A percentile compares a stretch with the other conserved stretches of the same genome.
phyloP scores from a whole-genome alignment of 1,140 invertebrate genomes.

The Eumaeus atala region DNA sequence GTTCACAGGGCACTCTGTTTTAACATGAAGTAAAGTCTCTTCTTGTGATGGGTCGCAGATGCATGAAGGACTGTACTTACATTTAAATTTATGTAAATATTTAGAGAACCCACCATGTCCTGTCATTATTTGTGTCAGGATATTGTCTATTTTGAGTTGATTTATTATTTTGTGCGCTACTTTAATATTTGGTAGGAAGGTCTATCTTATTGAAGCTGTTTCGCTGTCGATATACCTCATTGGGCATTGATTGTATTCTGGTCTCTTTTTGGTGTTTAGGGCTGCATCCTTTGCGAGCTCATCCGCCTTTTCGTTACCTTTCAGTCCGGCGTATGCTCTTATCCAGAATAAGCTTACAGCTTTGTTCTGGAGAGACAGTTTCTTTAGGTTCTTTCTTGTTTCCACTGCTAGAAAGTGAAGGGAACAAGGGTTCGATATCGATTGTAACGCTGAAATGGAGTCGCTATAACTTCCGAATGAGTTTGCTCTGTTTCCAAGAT shows the following conservation, averaged over 20 bases:
- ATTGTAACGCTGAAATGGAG: too few species aligned
- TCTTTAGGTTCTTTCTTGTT: conserved; percentile 8
- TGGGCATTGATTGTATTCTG: background rate
- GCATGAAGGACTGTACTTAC: too few species aligned
- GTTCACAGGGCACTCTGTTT: too few species aligned
- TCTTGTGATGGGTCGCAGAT: too few species aligned
- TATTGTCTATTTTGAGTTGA: too few species aligned
- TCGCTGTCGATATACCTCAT: background rate
- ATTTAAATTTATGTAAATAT: too few species aligned
- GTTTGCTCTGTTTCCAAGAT: too few species aligned
- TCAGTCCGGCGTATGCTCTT: conserved; percentile 19
- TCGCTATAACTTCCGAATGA: too few species aligned
- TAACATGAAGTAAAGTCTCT: too few species aligned
- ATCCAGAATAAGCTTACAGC: conserved; percentile 18
- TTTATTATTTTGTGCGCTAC: background rate
- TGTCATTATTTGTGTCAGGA: too few species aligned
- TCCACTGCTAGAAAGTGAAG: conserved; percentile 13
- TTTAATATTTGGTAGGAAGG: background rate
- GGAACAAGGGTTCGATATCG: too few species aligned
- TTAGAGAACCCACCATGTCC: too few species aligned
- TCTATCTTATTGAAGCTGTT: background rate
- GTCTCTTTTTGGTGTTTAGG: background rate
- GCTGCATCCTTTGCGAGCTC: conserved; percentile 20
- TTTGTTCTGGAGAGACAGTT: conserved; percentile 3
- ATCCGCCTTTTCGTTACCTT: conserved; percentile 22